Percentiles rank a stretch among this genome's conserved stretches.
Conservation (phyloP, 2,888 invertebrate genomes). For the Himalopsyche anomala region DNA sequence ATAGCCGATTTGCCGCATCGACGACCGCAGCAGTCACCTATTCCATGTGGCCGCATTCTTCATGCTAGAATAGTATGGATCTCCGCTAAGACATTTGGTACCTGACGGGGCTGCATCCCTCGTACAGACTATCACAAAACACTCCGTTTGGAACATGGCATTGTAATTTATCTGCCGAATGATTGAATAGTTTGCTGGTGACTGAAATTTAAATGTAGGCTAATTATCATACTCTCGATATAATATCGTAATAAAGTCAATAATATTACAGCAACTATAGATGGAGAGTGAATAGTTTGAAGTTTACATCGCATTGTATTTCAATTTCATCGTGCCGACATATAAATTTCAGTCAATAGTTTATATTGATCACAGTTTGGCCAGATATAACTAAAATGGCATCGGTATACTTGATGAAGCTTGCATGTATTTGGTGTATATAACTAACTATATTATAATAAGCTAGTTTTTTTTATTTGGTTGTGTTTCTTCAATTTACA, state of each 20-base stretch:
- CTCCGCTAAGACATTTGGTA: constrained; percentile 38
- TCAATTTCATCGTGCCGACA: neutral
- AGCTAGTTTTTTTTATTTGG: neutral
- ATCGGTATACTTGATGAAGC: constrained; percentile 34
- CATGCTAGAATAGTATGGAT: constrained; percentile 35
- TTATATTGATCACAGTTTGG: neutral
- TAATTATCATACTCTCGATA: neutral
- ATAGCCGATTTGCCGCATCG: neutral
- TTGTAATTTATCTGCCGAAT: neutral
- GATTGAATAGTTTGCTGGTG: neutral
- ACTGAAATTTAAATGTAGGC: neutral
- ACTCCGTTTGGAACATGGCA: constrained; percentile 16
- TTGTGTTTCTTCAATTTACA: constrained; percentile 34
- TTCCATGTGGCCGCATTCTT: neutral
- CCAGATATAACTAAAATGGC: constrained; percentile 13
- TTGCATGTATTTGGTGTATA: constrained; percentile 36
- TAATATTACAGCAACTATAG: too few species aligned
- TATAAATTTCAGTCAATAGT: constrained; percentile 16
- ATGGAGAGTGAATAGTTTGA: too few species aligned
- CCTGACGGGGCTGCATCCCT: constrained; percentile 39
- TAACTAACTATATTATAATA: neutral
- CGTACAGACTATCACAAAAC: constrained; percentile 33
- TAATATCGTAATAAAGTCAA: too few species aligned
- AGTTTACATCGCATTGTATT: too few species aligned
- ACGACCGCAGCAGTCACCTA: neutral